Percentiles rank a stretch among this genome's conserved stretches.
phyloP scores from a whole-genome alignment of 2,888 invertebrate species.

The Stenichneumon culpator region DNA sequence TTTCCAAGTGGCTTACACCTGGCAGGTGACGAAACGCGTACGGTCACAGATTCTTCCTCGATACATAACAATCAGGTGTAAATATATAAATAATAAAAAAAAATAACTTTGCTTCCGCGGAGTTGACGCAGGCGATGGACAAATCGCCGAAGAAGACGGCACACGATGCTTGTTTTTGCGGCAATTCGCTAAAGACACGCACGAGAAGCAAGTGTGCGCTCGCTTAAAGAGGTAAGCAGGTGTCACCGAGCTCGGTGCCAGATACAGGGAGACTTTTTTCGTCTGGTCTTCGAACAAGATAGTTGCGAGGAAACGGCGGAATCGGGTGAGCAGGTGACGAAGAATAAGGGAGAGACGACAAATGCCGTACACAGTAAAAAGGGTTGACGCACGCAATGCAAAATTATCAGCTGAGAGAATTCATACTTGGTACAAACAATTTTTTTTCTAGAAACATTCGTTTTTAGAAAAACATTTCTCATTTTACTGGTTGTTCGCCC shows the following conservation, averaged over 20 bases:
- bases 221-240: constrained; percentile 44
- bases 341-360: constrained; percentile 17
- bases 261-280: constrained; percentile 17
- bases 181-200: constrained; percentile 1
- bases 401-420: not conserved
- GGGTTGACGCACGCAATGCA: not conserved
- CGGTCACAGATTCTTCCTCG: constrained; percentile 53
- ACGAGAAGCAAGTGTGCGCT: constrained; percentile 15
- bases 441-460: too few relatives aligned
- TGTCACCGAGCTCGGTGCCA: constrained; percentile 25
- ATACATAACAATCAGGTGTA: constrained; percentile 52
- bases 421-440: not conserved
- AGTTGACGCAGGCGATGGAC: constrained; percentile 9
- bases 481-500: not conserved
- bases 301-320: constrained; percentile 12
- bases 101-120: not conserved
- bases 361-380: not conserved
- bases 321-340: constrained; percentile 45
- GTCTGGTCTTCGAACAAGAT: constrained; percentile 2
- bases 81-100: constrained; percentile 5
- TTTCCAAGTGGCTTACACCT: constrained; percentile 36
- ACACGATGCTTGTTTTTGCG: constrained; percentile 2
- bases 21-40: constrained; percentile 58
- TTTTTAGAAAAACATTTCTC: too few relatives aligned
- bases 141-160: constrained; percentile 15